These are phyloP conservation scores for Kuschelorhynchus macadamiae DNA, from an alignment of 2,888 invertebrate species.

Conservation along the genomic window DNA sequence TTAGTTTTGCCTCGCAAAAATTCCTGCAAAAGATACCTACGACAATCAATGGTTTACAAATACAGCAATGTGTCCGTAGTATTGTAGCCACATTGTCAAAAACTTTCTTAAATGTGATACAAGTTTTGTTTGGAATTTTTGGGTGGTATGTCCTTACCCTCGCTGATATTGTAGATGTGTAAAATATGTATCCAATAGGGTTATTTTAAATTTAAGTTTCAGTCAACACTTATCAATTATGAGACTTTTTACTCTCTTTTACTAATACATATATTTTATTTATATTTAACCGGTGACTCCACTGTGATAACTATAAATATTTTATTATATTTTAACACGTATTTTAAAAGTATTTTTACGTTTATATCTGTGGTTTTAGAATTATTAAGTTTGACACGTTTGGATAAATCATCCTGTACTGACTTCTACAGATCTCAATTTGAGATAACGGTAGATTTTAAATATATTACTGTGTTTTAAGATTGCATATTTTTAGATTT, in stretches of 20 bases:
- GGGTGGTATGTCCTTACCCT: conserved; percentile 8
- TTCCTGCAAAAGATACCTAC: conserved; percentile 1
- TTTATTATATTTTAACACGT: conserved; percentile 28
- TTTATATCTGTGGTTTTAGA: conserved; percentile 41
- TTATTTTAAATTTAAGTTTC: conserved; percentile 24
- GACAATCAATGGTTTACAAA: conserved; percentile 34
- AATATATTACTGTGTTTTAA: conserved; percentile 22
- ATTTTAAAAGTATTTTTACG: conserved; percentile 25
- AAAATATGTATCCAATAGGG: conserved; percentile 15
- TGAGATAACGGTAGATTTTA: conserved; percentile 22
- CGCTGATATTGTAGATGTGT: conserved; percentile 26
- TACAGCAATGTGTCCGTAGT: conserved; percentile 8
- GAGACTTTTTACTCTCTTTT: conserved; percentile 7
- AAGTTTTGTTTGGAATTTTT: conserved; percentile 17
- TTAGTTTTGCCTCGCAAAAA: conserved; percentile 11
- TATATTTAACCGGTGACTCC: conserved; percentile 46
- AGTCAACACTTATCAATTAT: neutral
- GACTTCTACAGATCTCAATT: conserved; percentile 32
- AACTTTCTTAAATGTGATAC: conserved; percentile 32
- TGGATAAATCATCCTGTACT: conserved; percentile 43
- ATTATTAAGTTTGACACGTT: conserved; percentile 39
- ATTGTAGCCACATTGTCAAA: conserved; percentile 31
- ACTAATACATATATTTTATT: conserved; percentile 16
- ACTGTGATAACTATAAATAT: conserved; percentile 49
- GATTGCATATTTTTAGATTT: conserved; percentile 26